Conservation (phyloP, 2,113 vertebrate genomes). For the Tragulus kanchil region DNA sequence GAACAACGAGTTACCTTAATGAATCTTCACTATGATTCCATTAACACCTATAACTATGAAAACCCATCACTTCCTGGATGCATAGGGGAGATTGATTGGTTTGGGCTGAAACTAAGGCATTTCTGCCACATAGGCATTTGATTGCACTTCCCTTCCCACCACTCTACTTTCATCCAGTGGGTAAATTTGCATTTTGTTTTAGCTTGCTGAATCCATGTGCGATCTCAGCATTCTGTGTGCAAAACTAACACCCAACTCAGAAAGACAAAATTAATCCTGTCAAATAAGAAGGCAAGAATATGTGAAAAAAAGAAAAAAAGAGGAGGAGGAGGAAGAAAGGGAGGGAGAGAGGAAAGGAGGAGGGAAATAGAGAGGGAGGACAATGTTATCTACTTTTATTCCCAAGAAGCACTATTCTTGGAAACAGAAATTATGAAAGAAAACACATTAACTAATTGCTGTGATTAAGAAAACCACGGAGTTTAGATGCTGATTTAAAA, state of each 20-base stretch:
- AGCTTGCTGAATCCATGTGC: neutral
- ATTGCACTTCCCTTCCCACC: neutral
- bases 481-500: slow-evolving; percentile 40
- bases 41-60: neutral
- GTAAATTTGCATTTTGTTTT: neutral
- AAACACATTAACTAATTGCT: slow-evolving; percentile 47
- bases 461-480: slow-evolving; percentile 14
- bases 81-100: neutral
- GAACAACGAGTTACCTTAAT: too few species aligned
- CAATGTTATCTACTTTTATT: slow-evolving; percentile 6
- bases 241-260: neutral
- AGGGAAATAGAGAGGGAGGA: neutral
- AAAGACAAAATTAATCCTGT: neutral
- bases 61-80: neutral
- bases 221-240: neutral
- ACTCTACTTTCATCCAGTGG: neutral
- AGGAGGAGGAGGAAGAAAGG: too few species aligned
- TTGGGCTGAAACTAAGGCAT: neutral
- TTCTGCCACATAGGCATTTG: neutral
- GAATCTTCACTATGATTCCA: neutral
- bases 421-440: slow-evolving; percentile 37
- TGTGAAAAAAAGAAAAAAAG: neutral
- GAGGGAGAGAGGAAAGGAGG: neutral
- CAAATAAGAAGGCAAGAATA: neutral
- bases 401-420: neutral